Base-by-base conservation (phyloP, 2,888 invertebrate species). In the Meandrusa payeni region DNA sequence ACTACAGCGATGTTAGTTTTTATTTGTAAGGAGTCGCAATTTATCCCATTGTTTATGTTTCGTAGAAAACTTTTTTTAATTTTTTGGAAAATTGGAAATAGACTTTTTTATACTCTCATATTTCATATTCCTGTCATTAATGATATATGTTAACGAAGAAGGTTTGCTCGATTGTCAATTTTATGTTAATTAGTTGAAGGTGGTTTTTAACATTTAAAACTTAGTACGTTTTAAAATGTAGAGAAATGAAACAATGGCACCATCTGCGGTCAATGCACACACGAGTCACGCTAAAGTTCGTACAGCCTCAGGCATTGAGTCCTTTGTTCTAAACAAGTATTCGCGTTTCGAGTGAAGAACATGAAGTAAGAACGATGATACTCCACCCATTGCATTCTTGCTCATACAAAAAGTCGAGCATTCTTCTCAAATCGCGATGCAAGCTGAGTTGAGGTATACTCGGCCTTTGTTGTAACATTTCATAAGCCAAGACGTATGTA, bases 261-360 rank as follows among this genome's bases (percentile, higher is more conserved):
- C 22, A 41, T 29, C 36, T 42, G 42, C 42, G 42, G 42, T 34
- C 42, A 41, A 28, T 34, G 41, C 33, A 40, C 39, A 39, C 17
- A 22, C 11, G 27, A 42, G 29, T 42, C 11, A 41, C 3, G 15
- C 29, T 36, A 9, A 29, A 42, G 34, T 42, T 42, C 24, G 65
- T 53, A 64, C 65, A 53, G 65, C 76, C 76, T 53, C 68, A 57
- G 69, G 76, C 76, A 71, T 80, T 78, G 76, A 64, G 70, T 60
- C 78, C 73, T 79, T 82, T 83, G 82, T 85, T 76, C 74, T 71
- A 77, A 81, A 79, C 77, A 69, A 73, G 69, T 60, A 71, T 73
- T 71, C 68, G 68, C 70, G 74, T 72, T 70, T 63, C 59, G 58
- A 59, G 58, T 64, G 50, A 57, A 70, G 68, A 62, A 68, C 59